phyloP scores from a whole-genome alignment of 2,888 invertebrate genomes.

The Eudemis profundana region DNA sequence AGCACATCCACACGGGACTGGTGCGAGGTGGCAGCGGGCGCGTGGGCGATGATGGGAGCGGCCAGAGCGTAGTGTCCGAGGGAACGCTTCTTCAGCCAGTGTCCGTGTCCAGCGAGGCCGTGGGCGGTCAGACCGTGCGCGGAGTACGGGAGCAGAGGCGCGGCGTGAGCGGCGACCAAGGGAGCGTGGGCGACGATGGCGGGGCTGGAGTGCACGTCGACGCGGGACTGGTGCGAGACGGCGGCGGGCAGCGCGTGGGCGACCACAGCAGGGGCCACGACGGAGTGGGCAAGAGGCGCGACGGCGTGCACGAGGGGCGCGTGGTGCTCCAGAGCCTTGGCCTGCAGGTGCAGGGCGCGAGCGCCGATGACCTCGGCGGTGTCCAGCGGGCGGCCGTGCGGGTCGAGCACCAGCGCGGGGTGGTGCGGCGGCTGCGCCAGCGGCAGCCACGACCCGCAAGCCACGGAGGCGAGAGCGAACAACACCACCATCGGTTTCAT shows the following conservation, averaged over 20 bases:
- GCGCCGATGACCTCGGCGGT: conserved; percentile 81
- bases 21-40: conserved; percentile 67
- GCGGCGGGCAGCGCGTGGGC: conserved; percentile 57
- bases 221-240: conserved; percentile 59
- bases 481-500: conserved; percentile 86
- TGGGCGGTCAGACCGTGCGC: conserved; percentile 56
- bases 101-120: conserved; percentile 54
- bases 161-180: conserved; percentile 53
- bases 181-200: conserved; percentile 56
- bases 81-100: conserved; percentile 63
- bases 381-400: conserved; percentile 79
- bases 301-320: conserved; percentile 47
- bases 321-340: conserved; percentile 76
- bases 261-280: conserved; percentile 50
- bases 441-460: conserved; percentile 81
- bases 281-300: conserved; percentile 58
- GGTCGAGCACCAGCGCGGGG: conserved; percentile 78
- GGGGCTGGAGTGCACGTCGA: conserved; percentile 53
- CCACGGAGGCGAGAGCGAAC: conserved; percentile 86
- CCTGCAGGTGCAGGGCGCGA: conserved; percentile 78
- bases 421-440: conserved; percentile 77
- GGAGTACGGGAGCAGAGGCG: conserved; percentile 49
- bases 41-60: conserved; percentile 55
- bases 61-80: conserved; percentile 59
- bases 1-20: conserved; percentile 69